These are phyloP conservation scores for Seira ritae DNA, from an alignment of 2,888 invertebrate genomes.

Conservation along the genomic window DNA sequence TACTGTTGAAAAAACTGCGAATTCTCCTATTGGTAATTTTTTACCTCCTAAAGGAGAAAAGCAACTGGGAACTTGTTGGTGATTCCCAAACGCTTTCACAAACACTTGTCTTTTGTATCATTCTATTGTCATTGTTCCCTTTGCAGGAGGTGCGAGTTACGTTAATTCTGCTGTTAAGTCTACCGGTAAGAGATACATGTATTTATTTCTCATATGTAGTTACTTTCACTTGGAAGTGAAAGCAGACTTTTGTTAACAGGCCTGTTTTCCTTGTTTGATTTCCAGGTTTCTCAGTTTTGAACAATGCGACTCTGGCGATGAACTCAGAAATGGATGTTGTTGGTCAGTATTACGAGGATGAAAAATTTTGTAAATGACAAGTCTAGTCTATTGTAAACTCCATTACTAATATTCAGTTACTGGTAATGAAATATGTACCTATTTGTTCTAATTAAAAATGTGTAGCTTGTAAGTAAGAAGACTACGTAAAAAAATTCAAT, in stretches of 20 bases:
- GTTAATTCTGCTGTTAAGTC: conserved; percentile 68
- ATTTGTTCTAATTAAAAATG: conserved; percentile 51
- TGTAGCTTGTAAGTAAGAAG: conserved; percentile 31
- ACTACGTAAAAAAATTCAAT: background rate
- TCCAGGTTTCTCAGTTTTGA: conserved; percentile 71
- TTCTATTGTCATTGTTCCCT: conserved; percentile 62
- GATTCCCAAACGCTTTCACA: conserved; percentile 58
- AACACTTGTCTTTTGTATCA: conserved; percentile 62
- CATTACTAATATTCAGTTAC: conserved; percentile 65
- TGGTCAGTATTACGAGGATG: conserved; percentile 73
- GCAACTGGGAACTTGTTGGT: conserved; percentile 66
- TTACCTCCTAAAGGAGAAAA: conserved; percentile 65
- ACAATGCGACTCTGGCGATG: conserved; percentile 70
- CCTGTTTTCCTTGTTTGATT: background rate
- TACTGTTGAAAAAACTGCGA: conserved; percentile 72
- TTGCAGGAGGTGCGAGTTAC: conserved; percentile 70
- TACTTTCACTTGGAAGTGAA: background rate
- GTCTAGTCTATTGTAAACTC: conserved; percentile 70
- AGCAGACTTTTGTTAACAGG: background rate
- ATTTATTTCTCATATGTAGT: background rate
- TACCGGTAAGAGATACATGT: conserved; percentile 55
- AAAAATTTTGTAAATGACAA: conserved; percentile 74
- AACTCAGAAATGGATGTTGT: conserved; percentile 71
- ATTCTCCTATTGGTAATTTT: conserved; percentile 71
- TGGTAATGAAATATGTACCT: conserved; percentile 66